Percentiles rank a stretch among this genome's conserved stretches.
phyloP scores from a whole-genome alignment of 2,888 invertebrate species.

The Rhyacophila evoluta region DNA sequence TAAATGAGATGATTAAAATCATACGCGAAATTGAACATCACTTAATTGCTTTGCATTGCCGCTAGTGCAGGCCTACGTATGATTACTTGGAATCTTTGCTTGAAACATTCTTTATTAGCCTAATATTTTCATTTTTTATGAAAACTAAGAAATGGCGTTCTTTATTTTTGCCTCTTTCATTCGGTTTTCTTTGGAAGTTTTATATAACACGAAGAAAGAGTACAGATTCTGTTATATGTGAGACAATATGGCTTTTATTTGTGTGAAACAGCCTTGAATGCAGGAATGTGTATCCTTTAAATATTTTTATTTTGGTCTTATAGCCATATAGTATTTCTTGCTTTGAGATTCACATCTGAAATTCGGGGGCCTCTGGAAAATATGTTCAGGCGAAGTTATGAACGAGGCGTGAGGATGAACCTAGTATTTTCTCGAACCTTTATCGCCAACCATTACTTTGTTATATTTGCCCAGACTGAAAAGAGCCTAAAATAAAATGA shows the following conservation, averaged over 20 bases:
- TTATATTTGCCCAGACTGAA: too few relatives aligned
- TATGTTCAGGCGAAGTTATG: slow-evolving; percentile 32
- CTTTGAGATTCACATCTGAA: slow-evolving; percentile 34
- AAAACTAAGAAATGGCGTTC: background rate
- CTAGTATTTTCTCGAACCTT: background rate
- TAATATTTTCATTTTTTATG: background rate
- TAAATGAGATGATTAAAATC: too few relatives aligned
- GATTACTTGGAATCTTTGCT: too few relatives aligned
- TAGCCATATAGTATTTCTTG: background rate
- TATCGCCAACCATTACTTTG: slow-evolving; percentile 5
- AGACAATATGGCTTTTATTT: background rate
- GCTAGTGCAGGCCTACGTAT: too few relatives aligned
- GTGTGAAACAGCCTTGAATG: background rate
- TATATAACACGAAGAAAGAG: background rate
- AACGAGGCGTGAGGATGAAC: slow-evolving; percentile 28
- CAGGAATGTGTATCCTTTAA: slow-evolving; percentile 11
- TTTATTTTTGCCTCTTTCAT: background rate
- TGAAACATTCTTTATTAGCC: background rate
- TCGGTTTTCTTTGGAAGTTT: background rate
- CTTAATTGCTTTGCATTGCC: too few relatives aligned
- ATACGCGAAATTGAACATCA: too few relatives aligned
- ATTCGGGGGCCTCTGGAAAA: slow-evolving; percentile 27
- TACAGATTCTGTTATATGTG: background rate
- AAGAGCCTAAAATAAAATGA: too few relatives aligned
- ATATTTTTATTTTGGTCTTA: slow-evolving; percentile 7